phyloP scores from a whole-genome alignment of 2,888 invertebrate genomes.

The Hydrotaea cyrtoneurina region DNA sequence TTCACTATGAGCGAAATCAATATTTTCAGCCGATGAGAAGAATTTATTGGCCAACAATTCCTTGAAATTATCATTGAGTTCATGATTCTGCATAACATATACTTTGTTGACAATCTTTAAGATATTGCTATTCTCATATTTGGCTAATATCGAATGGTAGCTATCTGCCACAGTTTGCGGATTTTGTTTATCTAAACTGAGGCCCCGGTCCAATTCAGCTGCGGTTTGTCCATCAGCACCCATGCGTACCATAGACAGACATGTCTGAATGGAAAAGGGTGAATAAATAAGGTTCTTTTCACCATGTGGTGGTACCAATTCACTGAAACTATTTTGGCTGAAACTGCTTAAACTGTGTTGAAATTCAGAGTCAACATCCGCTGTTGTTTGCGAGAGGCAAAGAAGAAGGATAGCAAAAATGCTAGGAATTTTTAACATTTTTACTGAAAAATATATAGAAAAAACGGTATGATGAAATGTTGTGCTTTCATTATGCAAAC shows the following conservation, averaged over 20 bases:
- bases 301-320: slow-evolving; percentile 76
- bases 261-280: slow-evolving; percentile 89
- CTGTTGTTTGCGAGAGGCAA: background rate
- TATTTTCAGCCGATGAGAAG: slow-evolving; percentile 84
- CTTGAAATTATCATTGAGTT: slow-evolving; percentile 83
- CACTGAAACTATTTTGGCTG: slow-evolving; percentile 68
- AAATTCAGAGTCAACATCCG: slow-evolving; percentile 50
- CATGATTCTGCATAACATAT: slow-evolving; percentile 84
- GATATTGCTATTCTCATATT: slow-evolving; percentile 73
- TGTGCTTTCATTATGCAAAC: too few relatives aligned
- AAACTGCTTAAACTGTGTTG: slow-evolving; percentile 68
- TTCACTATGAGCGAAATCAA: slow-evolving; percentile 84
- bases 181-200: slow-evolving; percentile 81
- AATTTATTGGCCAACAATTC: slow-evolving; percentile 84
- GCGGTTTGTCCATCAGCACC: slow-evolving; percentile 86
- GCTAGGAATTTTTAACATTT: background rate
- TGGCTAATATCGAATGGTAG: slow-evolving; percentile 72
- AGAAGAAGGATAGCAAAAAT: background rate
- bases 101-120: slow-evolving; percentile 88
- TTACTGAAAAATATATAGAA: background rate
- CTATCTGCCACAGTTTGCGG: slow-evolving; percentile 71
- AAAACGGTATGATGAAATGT: background rate
- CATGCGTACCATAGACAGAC: slow-evolving; percentile 87
- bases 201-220: slow-evolving; percentile 82
- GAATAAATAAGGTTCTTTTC: slow-evolving; percentile 87